phyloP scores from a whole-genome alignment of 2,888 invertebrate species.

The Lumbricus terrestris region DNA sequence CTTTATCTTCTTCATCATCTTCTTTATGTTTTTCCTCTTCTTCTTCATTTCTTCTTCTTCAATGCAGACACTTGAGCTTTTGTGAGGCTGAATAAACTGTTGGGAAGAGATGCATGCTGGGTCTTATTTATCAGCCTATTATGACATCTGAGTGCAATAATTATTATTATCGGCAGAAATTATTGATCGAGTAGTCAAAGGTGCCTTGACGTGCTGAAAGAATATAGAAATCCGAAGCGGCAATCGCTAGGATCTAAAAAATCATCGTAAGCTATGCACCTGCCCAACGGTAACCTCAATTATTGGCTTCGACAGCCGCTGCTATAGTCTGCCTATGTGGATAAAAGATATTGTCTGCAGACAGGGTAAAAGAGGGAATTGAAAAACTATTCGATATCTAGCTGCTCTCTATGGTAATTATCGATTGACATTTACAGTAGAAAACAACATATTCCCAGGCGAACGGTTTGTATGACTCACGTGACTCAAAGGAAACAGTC shows the following conservation, averaged over 20 bases:
- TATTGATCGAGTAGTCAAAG: not conserved
- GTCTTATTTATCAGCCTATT: not conserved
- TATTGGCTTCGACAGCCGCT: not conserved
- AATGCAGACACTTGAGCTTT: no score
- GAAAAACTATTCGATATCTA: not conserved
- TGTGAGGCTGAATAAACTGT: no score
- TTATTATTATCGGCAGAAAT: no score
- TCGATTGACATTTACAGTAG: not conserved
- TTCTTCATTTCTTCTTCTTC: no score
- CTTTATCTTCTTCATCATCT: no score
- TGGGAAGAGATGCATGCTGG: no score
- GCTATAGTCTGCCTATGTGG: no score
- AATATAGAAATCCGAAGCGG: not conserved
- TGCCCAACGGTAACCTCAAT: not conserved
- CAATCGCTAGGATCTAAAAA: not conserved
- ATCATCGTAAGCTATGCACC: not conserved
- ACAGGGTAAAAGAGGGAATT: no score
- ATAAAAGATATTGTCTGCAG: no score
- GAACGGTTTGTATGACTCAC: slow-evolving; percentile 3
- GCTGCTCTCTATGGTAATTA: not conserved
- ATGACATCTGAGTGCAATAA: not conserved
- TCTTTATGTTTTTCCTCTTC: no score
- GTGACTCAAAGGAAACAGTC: not conserved
- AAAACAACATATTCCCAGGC: not conserved
- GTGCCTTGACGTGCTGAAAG: not conserved